Percentiles rank a stretch among this genome's conserved stretches.
Conservation (phyloP, 2,113 vertebrate species). For the Tinamus guttatus region DNA sequence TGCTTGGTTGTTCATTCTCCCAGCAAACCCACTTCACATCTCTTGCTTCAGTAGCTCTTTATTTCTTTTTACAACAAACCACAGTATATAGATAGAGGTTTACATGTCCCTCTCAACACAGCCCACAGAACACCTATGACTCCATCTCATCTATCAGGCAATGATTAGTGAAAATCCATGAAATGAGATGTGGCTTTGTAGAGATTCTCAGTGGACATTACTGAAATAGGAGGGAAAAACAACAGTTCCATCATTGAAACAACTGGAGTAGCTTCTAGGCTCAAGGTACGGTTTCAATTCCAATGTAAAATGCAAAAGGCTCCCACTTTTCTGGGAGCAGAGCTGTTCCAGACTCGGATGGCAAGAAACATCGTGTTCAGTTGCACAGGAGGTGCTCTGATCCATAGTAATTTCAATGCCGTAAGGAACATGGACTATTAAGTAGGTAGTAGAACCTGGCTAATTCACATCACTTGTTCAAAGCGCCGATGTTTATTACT, state of each 20-base stretch:
- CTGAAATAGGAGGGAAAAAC: background rate
- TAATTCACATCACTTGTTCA: conserved; percentile 55
- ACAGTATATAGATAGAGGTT: background rate
- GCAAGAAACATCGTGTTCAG: background rate
- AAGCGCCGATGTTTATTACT: conserved; percentile 43
- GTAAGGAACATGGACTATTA: conserved; percentile 18
- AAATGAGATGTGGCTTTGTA: background rate
- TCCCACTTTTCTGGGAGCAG: background rate
- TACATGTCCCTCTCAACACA: background rate
- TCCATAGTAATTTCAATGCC: conserved; percentile 29
- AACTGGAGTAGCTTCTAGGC: background rate
- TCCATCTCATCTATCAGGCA: background rate
- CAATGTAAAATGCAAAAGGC: background rate
- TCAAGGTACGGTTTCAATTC: background rate
- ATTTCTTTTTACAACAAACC: background rate
- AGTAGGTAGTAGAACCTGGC: conserved; percentile 50
- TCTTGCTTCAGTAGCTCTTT: background rate
- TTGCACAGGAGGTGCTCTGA: background rate
- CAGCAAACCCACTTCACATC: background rate
- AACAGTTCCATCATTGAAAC: background rate
- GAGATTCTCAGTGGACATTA: background rate
- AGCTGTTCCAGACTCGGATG: conserved; percentile 2
- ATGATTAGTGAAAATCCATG: background rate
- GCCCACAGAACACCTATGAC: background rate
- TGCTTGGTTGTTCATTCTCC: background rate